These are phyloP conservation scores for Xiphophorus couchianus DNA, from an alignment of 2,113 vertebrate genomes.

Conservation along the genomic window DNA sequence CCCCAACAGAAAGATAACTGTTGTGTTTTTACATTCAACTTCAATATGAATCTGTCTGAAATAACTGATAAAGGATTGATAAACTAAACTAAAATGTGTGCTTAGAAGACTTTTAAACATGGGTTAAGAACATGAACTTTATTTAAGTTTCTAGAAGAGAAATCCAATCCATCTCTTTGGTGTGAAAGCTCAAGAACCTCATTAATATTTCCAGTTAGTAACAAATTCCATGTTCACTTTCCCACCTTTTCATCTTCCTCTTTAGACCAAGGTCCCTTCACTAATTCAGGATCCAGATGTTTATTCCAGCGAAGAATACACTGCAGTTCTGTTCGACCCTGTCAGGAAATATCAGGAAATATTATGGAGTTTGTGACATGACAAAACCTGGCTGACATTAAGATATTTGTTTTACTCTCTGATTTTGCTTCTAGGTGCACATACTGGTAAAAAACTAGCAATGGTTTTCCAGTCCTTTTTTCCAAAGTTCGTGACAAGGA, in stretches of 20 bases:
- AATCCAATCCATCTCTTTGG: too few relatives aligned
- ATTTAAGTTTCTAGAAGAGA: too few relatives aligned
- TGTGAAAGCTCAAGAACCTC: too few relatives aligned
- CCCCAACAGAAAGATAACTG: too few relatives aligned
- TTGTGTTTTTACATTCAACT: too few relatives aligned
- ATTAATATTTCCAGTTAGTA: background rate
- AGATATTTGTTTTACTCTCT: background rate
- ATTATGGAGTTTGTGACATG: background rate
- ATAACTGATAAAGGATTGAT: too few relatives aligned
- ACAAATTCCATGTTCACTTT: background rate
- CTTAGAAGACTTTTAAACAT: too few relatives aligned
- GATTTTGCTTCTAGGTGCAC: constrained; percentile 53
- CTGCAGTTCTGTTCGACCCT: constrained; percentile 90
- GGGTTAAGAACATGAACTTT: too few relatives aligned
- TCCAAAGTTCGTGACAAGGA: constrained; percentile 86
- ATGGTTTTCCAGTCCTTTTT: constrained; percentile 90
- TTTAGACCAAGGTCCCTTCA: constrained; percentile 91
- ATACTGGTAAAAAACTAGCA: constrained; percentile 89
- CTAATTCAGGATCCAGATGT: constrained; percentile 85
- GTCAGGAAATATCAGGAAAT: constrained; percentile 4
- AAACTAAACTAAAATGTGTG: too few relatives aligned
- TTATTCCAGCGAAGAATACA: constrained; percentile 89
- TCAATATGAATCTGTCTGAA: too few relatives aligned
- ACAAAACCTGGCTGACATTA: background rate
- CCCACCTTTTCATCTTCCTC: constrained; percentile 93